A percentile compares a stretch with the other conserved stretches of the same genome.
Conservation (phyloP, 1,140 invertebrate genomes). For the Popillia japonica region DNA sequence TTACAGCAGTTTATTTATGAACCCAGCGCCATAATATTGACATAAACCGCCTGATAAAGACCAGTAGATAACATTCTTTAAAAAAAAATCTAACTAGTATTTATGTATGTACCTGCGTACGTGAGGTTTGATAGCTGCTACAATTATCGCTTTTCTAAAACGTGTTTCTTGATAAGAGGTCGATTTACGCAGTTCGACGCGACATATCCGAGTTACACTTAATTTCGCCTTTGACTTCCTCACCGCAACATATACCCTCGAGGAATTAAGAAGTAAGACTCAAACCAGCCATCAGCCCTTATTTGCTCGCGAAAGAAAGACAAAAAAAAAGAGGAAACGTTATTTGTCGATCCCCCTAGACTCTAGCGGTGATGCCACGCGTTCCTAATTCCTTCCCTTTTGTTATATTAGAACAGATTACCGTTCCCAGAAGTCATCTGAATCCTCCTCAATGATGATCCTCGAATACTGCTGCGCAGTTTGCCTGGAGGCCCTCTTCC, state of each 20-base stretch:
- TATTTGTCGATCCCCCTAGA: not conserved
- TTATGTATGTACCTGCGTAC: too few relatives aligned
- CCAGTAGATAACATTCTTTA: too few relatives aligned
- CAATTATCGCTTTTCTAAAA: too few relatives aligned
- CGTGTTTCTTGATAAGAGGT: too few relatives aligned
- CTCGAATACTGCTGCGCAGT: not conserved
- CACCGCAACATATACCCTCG: not conserved
- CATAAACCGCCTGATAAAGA: too few relatives aligned
- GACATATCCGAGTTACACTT: too few relatives aligned
- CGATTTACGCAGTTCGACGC: too few relatives aligned
- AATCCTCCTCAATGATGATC: not conserved
- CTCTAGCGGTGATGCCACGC: not conserved
- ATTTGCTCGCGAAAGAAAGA: not conserved
- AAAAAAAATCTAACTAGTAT: too few relatives aligned
- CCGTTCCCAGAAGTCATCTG: slow-evolving; percentile 3
- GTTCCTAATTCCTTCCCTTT: slow-evolving; percentile 3
- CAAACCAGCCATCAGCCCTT: not conserved
- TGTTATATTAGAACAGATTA: slow-evolving; percentile 16
- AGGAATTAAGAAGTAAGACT: not conserved
- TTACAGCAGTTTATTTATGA: too few relatives aligned
- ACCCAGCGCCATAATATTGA: too few relatives aligned
- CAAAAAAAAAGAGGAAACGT: not conserved
- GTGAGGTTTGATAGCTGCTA: too few relatives aligned
- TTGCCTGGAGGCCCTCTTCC: not conserved
- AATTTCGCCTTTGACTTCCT: too few relatives aligned